Evolutionary conservation across 1,140 invertebrate genomes (phyloP), one percentile per base, ranked within the genome.

Genomic region (Drosophila takahashii): DNA sequence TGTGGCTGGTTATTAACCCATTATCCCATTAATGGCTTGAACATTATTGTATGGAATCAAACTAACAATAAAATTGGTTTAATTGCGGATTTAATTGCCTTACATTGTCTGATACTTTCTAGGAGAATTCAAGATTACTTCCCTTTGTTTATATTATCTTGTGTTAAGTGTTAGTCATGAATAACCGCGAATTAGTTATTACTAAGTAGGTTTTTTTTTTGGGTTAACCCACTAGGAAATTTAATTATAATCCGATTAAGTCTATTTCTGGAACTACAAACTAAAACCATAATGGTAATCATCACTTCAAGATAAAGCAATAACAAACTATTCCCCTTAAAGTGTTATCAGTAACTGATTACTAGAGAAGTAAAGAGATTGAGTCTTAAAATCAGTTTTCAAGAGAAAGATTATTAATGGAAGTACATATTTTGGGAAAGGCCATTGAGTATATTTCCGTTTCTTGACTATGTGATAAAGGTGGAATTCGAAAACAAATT

Each of bases 11-110:
- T 15, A 42, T 22, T 27, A 10, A 48, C 4, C 34, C 16, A 62
- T 62, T 34, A 41, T 32, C 6, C 34, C 34, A 48, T 62, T 48
- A 62, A 8, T 37, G 10, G 3, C 26, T 48, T n/a, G 0, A 39
- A n/a, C 32, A 39, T 27, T 41, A 15, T 11, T 18, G 11, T 13
- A 15, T 9, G 22, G 29, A 18, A 59, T 36, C 15, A 36, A 37
- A 15, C 0, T 16, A 26, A 36, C 15, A 10, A 16, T 36, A 2
- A 15, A 41, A 41, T 61, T 22, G 37, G 1, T 29, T 22, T 39
- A 22, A 32, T 60, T 39, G 15, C 16, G 3, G 6, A 15, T 29
- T 0, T 58, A 57, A 61, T 58, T 56, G 32, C 32, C 10, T 15
- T 13, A 15, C 50, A 37, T 37, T 10, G 13, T 26, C 1, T 2